These are phyloP conservation scores for Philereme vetulata DNA, from an alignment of 2,888 invertebrate genomes.

Conservation along the genomic window DNA sequence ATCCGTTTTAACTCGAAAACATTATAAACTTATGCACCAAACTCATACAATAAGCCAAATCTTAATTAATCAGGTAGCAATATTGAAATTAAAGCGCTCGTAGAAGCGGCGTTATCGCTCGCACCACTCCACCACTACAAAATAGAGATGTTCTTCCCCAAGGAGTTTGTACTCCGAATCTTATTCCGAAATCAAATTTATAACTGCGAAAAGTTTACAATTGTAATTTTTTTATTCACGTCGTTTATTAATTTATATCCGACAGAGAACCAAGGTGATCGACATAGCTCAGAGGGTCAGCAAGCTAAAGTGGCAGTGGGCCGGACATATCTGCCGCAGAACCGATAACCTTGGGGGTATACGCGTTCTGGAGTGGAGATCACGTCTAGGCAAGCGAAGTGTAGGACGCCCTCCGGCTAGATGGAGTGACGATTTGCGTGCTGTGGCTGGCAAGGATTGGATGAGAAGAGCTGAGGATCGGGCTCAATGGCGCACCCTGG, in stretches of 20 bases:
- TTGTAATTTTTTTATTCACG: neutral
- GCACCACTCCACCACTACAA: constrained; percentile 29
- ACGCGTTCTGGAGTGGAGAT: no score
- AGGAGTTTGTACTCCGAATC: constrained; percentile 6
- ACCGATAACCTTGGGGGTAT: no score
- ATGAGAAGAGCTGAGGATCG: no score
- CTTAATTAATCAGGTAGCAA: constrained; percentile 42
- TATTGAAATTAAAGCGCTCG: constrained; percentile 39
- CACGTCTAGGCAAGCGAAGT: no score
- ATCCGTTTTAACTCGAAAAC: neutral
- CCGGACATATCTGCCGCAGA: no score
- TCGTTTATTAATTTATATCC: neutral
- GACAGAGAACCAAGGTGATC: no score
- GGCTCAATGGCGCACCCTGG: no score
- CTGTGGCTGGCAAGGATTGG: no score
- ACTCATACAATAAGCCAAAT: constrained; percentile 33
- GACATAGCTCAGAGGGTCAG: no score
- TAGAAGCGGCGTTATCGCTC: constrained; percentile 34
- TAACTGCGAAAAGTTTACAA: neutral
- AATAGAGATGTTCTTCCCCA: constrained; percentile 11
- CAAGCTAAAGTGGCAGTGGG: no score
- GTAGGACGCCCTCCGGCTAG: no score
- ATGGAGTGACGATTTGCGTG: no score
- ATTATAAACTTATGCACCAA: constrained; percentile 20
- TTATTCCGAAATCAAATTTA: constrained; percentile 9